Evolutionary conservation across 2,797 vertebrate species (phyloP).

Genomic region (Aeoliscus strigatus): DNA sequence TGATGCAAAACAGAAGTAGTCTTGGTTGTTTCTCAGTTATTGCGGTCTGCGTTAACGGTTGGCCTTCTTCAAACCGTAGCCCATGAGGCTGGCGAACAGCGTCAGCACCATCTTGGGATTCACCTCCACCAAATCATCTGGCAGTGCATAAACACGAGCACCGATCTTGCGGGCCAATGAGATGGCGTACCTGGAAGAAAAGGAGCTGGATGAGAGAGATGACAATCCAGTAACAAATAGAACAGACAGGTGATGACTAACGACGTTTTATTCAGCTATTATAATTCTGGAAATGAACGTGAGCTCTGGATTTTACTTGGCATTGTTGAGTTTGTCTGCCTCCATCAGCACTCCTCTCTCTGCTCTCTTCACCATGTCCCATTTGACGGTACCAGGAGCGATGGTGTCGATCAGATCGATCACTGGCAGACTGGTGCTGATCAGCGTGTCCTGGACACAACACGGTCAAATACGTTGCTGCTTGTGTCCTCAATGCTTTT

Average conservation of each 20-base stretch:
- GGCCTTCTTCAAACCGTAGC: slow-evolving; percentile 82
- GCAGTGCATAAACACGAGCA: slow-evolving; percentile 91
- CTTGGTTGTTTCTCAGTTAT: slow-evolving; percentile 5
- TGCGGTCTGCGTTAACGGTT: slow-evolving; percentile 43
- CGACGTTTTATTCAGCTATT: background rate
- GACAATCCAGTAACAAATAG: too few relatives aligned
- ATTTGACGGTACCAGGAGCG: slow-evolving; percentile 82
- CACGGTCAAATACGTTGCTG: background rate
- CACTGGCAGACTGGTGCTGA: slow-evolving; percentile 93
- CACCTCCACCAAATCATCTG: slow-evolving; percentile 93
- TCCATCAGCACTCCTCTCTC: slow-evolving; percentile 74
- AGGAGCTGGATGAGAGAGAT: background rate
- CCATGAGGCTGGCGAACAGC: slow-evolving; percentile 95
- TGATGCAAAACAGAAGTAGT: background rate
- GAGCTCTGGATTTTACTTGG: slow-evolving; percentile 46
- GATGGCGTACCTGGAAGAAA: slow-evolving; percentile 89
- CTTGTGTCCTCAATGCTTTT: too few relatives aligned
- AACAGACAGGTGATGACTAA: background rate
- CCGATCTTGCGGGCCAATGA: slow-evolving; percentile 95
- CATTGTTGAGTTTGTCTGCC: slow-evolving; percentile 82
- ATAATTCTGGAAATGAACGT: background rate
- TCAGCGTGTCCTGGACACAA: slow-evolving; percentile 83
- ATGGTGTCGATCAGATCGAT: slow-evolving; percentile 93
- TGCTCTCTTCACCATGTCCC: slow-evolving; percentile 85
- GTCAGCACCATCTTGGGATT: slow-evolving; percentile 99